These are phyloP conservation scores for Oryzaephilus surinamensis DNA, from an alignment of 1,140 invertebrate species.

Conservation along the genomic window DNA sequence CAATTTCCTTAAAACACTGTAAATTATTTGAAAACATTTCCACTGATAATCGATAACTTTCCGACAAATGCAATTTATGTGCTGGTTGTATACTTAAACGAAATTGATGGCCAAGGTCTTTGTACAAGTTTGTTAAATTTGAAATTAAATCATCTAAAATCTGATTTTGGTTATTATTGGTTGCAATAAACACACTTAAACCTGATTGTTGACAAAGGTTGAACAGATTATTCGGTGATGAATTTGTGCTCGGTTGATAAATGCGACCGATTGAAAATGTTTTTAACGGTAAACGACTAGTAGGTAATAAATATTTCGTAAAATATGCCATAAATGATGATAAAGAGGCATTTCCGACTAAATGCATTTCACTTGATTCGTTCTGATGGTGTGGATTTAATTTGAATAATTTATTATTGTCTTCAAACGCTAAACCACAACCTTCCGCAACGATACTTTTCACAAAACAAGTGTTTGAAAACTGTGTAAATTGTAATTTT, in stretches of 20 bases:
- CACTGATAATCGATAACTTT: slow-evolving; percentile 49
- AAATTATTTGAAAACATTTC: slow-evolving; percentile 53
- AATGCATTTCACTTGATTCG: slow-evolving; percentile 44
- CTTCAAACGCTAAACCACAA: slow-evolving; percentile 45
- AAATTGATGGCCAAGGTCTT: slow-evolving; percentile 49
- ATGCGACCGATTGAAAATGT: slow-evolving; percentile 51
- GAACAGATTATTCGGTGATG: slow-evolving; percentile 41
- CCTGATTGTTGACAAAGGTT: slow-evolving; percentile 49
- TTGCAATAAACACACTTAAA: slow-evolving; percentile 44
- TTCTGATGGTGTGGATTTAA: slow-evolving; percentile 41
- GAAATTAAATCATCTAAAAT: slow-evolving; percentile 41
- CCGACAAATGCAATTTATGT: slow-evolving; percentile 42
- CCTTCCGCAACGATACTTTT: slow-evolving; percentile 58
- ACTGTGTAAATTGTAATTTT: slow-evolving; percentile 40
- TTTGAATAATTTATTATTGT: slow-evolving; percentile 43
- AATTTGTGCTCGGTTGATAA: slow-evolving; percentile 42
- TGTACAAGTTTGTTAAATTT: slow-evolving; percentile 42
- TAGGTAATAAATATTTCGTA: slow-evolving; percentile 45
- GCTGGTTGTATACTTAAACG: slow-evolving; percentile 45
- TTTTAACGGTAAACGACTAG: slow-evolving; percentile 46
- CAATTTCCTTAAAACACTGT: slow-evolving; percentile 52
- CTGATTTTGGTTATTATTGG: slow-evolving; percentile 34
- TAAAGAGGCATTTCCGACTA: slow-evolving; percentile 53
- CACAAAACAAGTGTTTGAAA: slow-evolving; percentile 56
- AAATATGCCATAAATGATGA: slow-evolving; percentile 52